Evolutionary conservation across 2,888 invertebrate species (phyloP).

Genomic region (Leucophora obtusa): DNA sequence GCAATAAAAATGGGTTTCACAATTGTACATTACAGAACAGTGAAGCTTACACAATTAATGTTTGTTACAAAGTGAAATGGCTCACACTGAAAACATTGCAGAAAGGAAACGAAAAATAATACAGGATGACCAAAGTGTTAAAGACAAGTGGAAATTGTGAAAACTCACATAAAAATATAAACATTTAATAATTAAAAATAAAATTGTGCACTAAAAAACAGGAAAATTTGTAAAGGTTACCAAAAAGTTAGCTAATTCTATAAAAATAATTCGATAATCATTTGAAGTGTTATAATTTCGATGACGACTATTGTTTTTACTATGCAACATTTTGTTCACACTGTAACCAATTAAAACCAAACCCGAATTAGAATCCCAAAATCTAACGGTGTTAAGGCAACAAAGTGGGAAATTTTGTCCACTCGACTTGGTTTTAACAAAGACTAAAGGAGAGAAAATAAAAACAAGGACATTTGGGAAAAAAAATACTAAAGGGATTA

Average conservation of each 20-base stretch:
- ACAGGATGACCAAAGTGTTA: not conserved
- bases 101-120: not conserved
- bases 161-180: not conserved
- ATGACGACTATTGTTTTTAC: not conserved
- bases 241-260: too few species aligned
- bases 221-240: too few species aligned
- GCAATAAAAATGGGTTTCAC: constrained; percentile 45
- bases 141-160: not conserved
- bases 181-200: too few species aligned
- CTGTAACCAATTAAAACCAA: constrained; percentile 43
- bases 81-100: not conserved
- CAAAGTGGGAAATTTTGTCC: constrained; percentile 20
- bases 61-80: constrained; percentile 22
- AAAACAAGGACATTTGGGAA: not conserved
- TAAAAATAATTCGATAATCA: too few species aligned
- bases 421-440: constrained; percentile 12
- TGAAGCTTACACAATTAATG: constrained; percentile 45
- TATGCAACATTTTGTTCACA: not conserved
- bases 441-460: constrained; percentile 1
- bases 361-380: constrained; percentile 21
- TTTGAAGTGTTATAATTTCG: too few species aligned
- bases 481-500: constrained; percentile 34
- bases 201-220: too few species aligned
- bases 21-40: constrained; percentile 37
- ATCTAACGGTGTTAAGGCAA: constrained; percentile 35